Percentiles rank a stretch among this genome's conserved stretches.
Conservation (phyloP, 2,888 invertebrate species). For the Scaptomyza cyrtandrae region DNA sequence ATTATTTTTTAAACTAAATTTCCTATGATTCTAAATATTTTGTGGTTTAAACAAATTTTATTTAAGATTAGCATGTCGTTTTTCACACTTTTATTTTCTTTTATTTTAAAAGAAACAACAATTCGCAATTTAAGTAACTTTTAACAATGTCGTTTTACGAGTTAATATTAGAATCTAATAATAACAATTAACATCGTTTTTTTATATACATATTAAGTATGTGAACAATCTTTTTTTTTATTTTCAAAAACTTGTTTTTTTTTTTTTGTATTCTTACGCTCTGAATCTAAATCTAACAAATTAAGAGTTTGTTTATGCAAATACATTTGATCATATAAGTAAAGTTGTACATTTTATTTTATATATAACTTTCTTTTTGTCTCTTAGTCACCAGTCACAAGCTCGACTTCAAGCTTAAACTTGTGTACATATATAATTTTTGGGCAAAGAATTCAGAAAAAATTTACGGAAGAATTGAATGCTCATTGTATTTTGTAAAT, state of each 20-base stretch:
- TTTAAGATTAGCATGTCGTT: constrained; percentile 48
- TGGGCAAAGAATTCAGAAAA: background rate
- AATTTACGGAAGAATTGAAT: background rate
- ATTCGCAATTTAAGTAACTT: constrained; percentile 55
- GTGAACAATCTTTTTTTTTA: constrained; percentile 10
- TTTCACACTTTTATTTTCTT: constrained; percentile 32
- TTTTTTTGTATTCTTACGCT: constrained; percentile 7
- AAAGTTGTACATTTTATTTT: constrained; percentile 1
- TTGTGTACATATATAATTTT: too few relatives aligned
- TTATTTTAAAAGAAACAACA: constrained; percentile 67
- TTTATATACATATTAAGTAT: constrained; percentile 52
- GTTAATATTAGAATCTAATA: constrained; percentile 46
- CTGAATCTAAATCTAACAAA: constrained; percentile 29
- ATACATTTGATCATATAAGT: constrained; percentile 24
- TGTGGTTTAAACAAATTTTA: constrained; percentile 42
- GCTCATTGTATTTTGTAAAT: too few relatives aligned
- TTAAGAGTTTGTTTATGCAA: constrained; percentile 19
- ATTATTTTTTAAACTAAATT: constrained; percentile 59
- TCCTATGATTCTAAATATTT: constrained; percentile 48
- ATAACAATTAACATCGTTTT: constrained; percentile 55
- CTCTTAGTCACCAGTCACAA: background rate
- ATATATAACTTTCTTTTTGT: background rate
- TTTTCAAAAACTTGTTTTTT: background rate
- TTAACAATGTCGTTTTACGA: constrained; percentile 64
- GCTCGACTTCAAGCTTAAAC: background rate